These are phyloP conservation scores for Drosophila seguyi DNA, from an alignment of 1,140 invertebrate species.

Conservation along the genomic window DNA sequence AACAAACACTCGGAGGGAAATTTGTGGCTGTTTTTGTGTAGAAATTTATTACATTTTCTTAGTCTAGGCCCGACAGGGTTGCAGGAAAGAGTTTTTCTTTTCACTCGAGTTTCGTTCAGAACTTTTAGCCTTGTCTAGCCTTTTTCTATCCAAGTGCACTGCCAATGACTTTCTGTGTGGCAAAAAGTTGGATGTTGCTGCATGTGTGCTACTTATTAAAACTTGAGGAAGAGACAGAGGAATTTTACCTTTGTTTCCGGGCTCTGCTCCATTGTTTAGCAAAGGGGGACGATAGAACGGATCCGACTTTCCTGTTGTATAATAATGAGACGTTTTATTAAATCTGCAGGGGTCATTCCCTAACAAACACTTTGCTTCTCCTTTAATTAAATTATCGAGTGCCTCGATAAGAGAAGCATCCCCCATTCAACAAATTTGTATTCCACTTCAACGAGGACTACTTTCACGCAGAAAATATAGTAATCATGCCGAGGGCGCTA, in stretches of 20 bases:
- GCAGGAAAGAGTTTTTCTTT: slow-evolving; percentile 35
- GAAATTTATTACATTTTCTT: slow-evolving; percentile 79
- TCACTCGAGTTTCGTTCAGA: slow-evolving; percentile 26
- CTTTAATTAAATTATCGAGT: slow-evolving; percentile 29
- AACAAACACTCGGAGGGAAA: slow-evolving; percentile 50
- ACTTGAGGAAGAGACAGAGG: slow-evolving; percentile 25
- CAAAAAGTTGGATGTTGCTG: slow-evolving; percentile 36
- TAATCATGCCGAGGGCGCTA: slow-evolving; percentile 26
- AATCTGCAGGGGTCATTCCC: not conserved
- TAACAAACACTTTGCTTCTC: not conserved
- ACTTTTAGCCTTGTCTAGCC: slow-evolving; percentile 28
- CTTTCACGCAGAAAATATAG: slow-evolving; percentile 16
- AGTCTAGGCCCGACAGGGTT: slow-evolving; percentile 28
- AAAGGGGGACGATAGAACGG: not conserved
- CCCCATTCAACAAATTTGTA: slow-evolving; percentile 3
- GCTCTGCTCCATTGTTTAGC: slow-evolving; percentile 10
- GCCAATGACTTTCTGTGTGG: slow-evolving; percentile 28
- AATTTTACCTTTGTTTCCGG: slow-evolving; percentile 38
- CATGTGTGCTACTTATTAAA: slow-evolving; percentile 48
- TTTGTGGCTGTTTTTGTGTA: slow-evolving; percentile 75
- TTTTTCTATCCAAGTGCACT: slow-evolving; percentile 24
- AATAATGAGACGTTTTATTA: slow-evolving; percentile 28
- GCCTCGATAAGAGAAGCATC: slow-evolving; percentile 8
- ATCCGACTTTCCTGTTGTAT: slow-evolving; percentile 28
- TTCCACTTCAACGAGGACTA: slow-evolving; percentile 2